Percentiles rank a stretch among this genome's conserved stretches.
These are phyloP conservation scores for Sardina pilchardus DNA, from an alignment of 2,113 vertebrate species.

Conservation along the genomic window DNA sequence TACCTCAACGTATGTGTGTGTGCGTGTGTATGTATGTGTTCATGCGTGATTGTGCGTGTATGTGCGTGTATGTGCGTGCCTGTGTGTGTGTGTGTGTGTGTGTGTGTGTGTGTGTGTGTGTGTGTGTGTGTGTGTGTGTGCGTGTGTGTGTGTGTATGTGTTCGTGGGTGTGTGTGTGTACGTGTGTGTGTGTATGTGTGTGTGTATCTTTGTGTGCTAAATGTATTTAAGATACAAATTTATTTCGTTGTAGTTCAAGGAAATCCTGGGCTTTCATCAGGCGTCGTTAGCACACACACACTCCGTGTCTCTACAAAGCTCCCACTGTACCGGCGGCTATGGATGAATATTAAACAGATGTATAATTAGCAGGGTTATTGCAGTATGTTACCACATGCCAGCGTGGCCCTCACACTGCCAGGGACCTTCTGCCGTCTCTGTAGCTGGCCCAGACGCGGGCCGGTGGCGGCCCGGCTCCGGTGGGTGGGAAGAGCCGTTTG, in stretches of 20 bases:
- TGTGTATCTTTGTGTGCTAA: background rate
- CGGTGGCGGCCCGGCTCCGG: background rate
- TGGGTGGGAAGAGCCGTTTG: conserved; percentile 11
- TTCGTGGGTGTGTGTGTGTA: background rate
- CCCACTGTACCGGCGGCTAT: background rate
- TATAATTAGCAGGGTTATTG: background rate
- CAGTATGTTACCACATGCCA: background rate
- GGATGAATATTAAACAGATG: background rate
- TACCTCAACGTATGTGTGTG: background rate
- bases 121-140: conserved; percentile 3
- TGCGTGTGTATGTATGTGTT: background rate
- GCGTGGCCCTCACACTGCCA: background rate
- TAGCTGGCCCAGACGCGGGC: background rate
- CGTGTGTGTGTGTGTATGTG: background rate
- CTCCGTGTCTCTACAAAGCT: background rate
- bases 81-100: too few relatives aligned
- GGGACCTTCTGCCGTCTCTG: background rate
- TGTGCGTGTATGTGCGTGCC: background rate
- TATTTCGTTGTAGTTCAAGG: background rate
- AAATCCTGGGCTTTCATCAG: background rate
- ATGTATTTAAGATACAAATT: background rate
- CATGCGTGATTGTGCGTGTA: background rate
- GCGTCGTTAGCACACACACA: background rate
- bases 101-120: conserved; percentile 4
- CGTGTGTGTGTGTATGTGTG: background rate